Evolutionary conservation across 2,797 vertebrate genomes (phyloP), one percentile per base, ranked within the genome.

Genomic region (Cichlasoma orientale): DNA sequence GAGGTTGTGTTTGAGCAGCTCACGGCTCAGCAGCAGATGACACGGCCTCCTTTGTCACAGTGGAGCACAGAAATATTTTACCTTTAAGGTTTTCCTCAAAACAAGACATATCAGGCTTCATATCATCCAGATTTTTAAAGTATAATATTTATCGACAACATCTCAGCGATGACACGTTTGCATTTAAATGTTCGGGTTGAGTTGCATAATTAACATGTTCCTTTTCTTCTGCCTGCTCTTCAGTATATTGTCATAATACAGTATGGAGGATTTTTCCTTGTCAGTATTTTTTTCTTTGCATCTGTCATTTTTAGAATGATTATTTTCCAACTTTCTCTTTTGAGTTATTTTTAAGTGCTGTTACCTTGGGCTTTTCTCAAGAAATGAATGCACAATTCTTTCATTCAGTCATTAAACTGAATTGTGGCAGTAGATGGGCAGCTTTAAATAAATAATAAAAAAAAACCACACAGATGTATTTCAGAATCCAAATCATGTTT

Each of bases 21-120:
- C 74, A 56, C 38, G 44, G 77, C 56, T 78, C 77, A 83, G 73
- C 84, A 77, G 82, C 56, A 83, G 38, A 12, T 66, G 23, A 47
- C 9, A 66, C 77, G 16, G 3, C 4, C 76, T 58, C 53, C 72
- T 74, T 21, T 82, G 73, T 72, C 74, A 25, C 79, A 19, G 59
- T n/a, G 70, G 73, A 29, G 75, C 47, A 33, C 14, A 59, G 13
- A 53, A 74, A 53, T 50, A 74, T 50, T 70, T 75, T 10, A 61
- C 72, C 56, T 50, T 23, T 21, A 61, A 61, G 58, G 23, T 23
- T 31, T 47, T 74, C 18, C 44, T 14, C 33, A 12, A 75, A 23
- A 41, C 56, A 66, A 55, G 44, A 83, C 47, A 27, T 16, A 31
- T 38, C n/a, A 38, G 10, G 31, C 47, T 10, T 69, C 54, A 53